Base-by-base conservation (phyloP, 1,140 invertebrate genomes). In the Catajapyx aquilonaris region DNA sequence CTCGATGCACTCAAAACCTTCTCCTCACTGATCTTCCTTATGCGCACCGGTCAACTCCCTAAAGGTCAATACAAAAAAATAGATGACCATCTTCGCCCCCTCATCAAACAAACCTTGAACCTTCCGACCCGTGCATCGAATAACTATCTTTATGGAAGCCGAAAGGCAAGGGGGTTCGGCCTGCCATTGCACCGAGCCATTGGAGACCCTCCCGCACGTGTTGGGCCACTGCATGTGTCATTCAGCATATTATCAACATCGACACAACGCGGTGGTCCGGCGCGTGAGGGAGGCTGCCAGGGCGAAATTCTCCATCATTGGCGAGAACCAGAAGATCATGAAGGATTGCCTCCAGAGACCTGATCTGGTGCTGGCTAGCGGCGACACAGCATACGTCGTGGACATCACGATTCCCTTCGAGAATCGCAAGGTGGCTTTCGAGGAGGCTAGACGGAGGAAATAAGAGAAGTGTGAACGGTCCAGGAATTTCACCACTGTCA, bases 121-220 rank as follows among this genome's bases (percentile, higher is more conserved):
- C n/a, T n/a, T n/a, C n/a, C n/a, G n/a, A n/a, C n/a, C n/a, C n/a
- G n/a, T n/a, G n/a, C n/a, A n/a, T n/a, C n/a, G n/a, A n/a, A n/a
- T n/a, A n/a, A n/a, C n/a, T n/a, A n/a, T n/a, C n/a, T n/a, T n/a
- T n/a, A n/a, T n/a, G n/a, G n/a, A n/a, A n/a, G n/a, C n/a, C n/a
- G n/a, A n/a, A n/a, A n/a, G n/a, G n/a, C n/a, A n/a, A n/a, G n/a
- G n/a, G n/a, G n/a, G n/a, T n/a, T n/a, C n/a, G n/a, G n/a, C n/a
- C n/a, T n/a, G n/a, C n/a, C n/a, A n/a, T n/a, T 41, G 40, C 20
- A 22, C 16, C 13, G 5, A 31, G 5, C 23, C 30, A 11, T 11
- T 19, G 15, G 40, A 41, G 17, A 41, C 40, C 4, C 37, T 41
- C 5, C 37, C 40, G 4, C 40, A 41, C 22, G 41, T 43, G 2